These are phyloP conservation scores for Atractosteus spatula DNA, from an alignment of 2,113 vertebrate species.

Conservation along the genomic window DNA sequence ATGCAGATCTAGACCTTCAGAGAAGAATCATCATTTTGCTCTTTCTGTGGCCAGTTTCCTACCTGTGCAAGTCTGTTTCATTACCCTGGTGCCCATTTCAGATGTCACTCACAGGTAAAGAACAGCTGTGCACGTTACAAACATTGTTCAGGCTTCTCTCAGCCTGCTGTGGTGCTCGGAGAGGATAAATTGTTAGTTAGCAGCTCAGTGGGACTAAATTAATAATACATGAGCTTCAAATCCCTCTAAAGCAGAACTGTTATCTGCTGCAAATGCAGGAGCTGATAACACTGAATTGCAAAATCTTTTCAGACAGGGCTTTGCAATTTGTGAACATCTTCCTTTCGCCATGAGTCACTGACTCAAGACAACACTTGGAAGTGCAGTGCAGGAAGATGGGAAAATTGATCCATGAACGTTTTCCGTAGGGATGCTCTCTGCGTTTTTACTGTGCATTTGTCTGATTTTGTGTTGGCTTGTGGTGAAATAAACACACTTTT, in stretches of 20 bases:
- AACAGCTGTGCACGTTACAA: too few relatives aligned
- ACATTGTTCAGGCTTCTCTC: neutral
- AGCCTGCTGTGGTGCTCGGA: neutral
- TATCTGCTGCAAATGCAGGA: neutral
- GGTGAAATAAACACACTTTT: too few relatives aligned
- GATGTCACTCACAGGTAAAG: too few relatives aligned
- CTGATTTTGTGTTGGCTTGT: neutral
- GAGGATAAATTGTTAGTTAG: neutral
- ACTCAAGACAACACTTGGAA: neutral
- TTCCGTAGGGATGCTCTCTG: neutral
- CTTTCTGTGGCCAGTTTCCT: too few relatives aligned
- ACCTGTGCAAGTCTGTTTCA: too few relatives aligned
- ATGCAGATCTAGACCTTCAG: too few relatives aligned
- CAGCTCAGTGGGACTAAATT: neutral
- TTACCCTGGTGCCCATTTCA: too few relatives aligned
- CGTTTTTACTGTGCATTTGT: neutral
- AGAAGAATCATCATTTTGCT: too few relatives aligned
- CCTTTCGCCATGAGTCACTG: neutral
- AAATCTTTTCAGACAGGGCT: neutral
- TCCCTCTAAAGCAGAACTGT: neutral
- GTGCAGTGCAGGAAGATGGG: neutral
- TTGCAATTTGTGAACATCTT: neutral
- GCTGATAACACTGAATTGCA: constrained; percentile 3
- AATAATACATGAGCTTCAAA: constrained; percentile 7
- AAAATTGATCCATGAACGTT: too few relatives aligned